Percentiles rank a stretch among this genome's conserved stretches.
phyloP scores from a whole-genome alignment of 2,888 invertebrate species.

The Rhopalosiphum nymphaeae region DNA sequence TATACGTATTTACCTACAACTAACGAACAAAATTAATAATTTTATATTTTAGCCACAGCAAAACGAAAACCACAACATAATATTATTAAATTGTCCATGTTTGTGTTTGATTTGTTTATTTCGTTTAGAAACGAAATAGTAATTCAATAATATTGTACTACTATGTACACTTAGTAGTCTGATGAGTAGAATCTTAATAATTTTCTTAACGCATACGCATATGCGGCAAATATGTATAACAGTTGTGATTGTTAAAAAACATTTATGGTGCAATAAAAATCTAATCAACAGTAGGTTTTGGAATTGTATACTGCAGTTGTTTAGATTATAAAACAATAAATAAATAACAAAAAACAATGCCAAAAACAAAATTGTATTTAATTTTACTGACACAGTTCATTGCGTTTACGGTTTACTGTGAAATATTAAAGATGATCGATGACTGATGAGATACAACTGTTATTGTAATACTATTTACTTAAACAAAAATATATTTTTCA shows the following conservation, averaged over 20 bases:
- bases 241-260: not conserved
- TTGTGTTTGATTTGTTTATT: not conserved
- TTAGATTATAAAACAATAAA: not conserved
- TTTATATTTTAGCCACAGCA: not conserved
- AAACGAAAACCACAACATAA: not conserved
- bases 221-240: not conserved
- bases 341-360: not conserved
- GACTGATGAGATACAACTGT: not conserved
- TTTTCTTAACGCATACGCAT: not conserved
- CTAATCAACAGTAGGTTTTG: not conserved
- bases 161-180: not conserved
- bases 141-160: not conserved
- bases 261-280: not conserved
- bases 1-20: not conserved
- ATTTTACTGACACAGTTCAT: not conserved
- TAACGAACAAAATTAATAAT: not conserved
- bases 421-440: too few relatives aligned
- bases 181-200: not conserved
- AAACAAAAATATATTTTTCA: not conserved
- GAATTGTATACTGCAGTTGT: not conserved
- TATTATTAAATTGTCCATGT: not conserved
- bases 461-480: not conserved
- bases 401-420: not conserved
- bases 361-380: not conserved
- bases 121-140: not conserved